Percentiles rank a stretch among this genome's conserved stretches.
phyloP scores from a whole-genome alignment of 2,113 vertebrate genomes.

The Elachura formosa region DNA sequence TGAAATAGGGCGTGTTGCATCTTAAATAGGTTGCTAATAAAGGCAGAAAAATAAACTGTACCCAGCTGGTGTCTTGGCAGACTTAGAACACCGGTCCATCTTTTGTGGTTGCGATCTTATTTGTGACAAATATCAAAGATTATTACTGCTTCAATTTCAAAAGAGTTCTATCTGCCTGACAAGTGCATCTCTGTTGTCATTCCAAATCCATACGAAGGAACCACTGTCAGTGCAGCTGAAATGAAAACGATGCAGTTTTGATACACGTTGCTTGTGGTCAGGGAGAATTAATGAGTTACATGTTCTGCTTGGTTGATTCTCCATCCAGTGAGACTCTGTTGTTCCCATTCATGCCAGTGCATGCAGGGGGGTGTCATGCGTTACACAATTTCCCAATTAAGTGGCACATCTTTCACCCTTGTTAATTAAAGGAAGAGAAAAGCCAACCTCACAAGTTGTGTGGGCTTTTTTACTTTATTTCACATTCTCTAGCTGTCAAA shows the following conservation, averaged over 20 bases:
- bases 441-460: neutral
- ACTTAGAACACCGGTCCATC: neutral
- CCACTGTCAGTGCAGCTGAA: neutral
- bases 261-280: neutral
- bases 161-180: neutral
- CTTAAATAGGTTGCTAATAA: neutral
- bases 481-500: neutral
- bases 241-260: neutral
- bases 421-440: neutral
- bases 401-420: neutral
- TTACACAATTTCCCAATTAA: neutral
- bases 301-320: neutral
- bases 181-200: neutral
- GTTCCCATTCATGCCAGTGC: neutral
- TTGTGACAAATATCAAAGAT: neutral
- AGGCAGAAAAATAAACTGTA: neutral
- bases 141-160: neutral
- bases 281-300: neutral
- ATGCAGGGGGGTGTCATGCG: neutral
- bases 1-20: neutral
- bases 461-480: neutral
- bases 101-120: neutral
- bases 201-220: neutral
- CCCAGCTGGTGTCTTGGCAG: neutral
- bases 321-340: rapidly evolving